These are phyloP conservation scores for Smutsia temminckii DNA, from an alignment of 2,797 vertebrate species.

Conservation along the genomic window DNA sequence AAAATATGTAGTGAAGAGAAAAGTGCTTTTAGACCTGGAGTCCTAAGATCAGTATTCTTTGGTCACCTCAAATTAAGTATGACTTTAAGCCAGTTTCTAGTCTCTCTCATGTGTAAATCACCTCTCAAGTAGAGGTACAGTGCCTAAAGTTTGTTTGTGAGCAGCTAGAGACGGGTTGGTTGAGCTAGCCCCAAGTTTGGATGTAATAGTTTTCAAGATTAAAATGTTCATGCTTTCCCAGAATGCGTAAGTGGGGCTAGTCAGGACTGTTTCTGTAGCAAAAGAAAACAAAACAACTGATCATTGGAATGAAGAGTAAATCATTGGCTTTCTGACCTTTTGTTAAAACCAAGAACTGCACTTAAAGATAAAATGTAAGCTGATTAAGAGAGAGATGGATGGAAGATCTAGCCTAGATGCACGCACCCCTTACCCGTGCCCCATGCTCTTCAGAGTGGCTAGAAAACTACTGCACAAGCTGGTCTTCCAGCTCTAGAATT, in stretches of 20 bases:
- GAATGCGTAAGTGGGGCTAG: not conserved
- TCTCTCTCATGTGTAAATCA: not conserved
- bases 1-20: not conserved
- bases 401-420: not conserved
- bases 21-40: not conserved
- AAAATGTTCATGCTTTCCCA: constrained; percentile 16
- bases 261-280: not conserved
- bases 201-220: not conserved
- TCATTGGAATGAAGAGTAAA: not conserved
- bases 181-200: not conserved
- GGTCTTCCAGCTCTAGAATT: not conserved
- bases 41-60: not conserved
- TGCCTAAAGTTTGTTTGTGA: not conserved
- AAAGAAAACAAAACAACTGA: not conserved
- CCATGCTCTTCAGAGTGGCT: not conserved
- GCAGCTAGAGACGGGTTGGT: not conserved
- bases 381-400: not conserved
- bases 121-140: not conserved
- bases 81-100: not conserved
- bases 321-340: not conserved
- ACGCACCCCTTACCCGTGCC: not conserved
- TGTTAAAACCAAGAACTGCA: not conserved
- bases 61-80: not conserved
- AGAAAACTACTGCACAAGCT: not conserved
- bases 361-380: not conserved